Conservation (phyloP, 1,140 invertebrate genomes). For the Ptiloglossa arizonensis region DNA sequence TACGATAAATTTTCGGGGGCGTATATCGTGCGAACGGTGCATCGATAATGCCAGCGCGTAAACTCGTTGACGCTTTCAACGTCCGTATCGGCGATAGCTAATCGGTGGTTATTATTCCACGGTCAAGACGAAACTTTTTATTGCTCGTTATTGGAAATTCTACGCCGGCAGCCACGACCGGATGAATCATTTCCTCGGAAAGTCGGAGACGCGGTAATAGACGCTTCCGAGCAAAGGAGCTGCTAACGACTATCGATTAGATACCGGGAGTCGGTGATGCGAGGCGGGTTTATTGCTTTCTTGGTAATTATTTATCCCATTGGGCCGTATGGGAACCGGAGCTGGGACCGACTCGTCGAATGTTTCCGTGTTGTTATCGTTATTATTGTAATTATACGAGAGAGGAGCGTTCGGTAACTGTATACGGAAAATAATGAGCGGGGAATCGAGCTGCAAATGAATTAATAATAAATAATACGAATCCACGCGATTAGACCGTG, state of each 20-base stretch:
- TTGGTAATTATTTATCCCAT: background rate
- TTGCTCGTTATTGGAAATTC: background rate
- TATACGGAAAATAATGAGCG: too few species aligned
- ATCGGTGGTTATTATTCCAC: constrained; percentile 17
- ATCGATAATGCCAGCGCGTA: constrained; percentile 18
- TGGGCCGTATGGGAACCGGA: background rate
- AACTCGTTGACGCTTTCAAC: constrained; percentile 22
- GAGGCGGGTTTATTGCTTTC: background rate
- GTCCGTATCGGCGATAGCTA: background rate
- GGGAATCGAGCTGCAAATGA: too few species aligned
- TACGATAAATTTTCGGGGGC: constrained; percentile 7
- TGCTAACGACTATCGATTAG: constrained; percentile 16
- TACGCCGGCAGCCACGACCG: background rate
- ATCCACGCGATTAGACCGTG: too few species aligned
- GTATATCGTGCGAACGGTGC: background rate
- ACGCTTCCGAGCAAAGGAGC: background rate
- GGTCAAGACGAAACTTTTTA: constrained; percentile 21
- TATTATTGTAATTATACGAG: too few species aligned
- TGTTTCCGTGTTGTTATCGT: too few species aligned
- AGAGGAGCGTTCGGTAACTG: too few species aligned
- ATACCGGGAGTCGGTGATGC: background rate
- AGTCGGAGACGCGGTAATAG: background rate
- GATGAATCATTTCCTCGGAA: background rate
- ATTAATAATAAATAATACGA: too few species aligned
- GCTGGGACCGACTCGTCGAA: too few species aligned